Conservation (phyloP, 2,888 invertebrate species). For the Dinocampus coccinellae region DNA sequence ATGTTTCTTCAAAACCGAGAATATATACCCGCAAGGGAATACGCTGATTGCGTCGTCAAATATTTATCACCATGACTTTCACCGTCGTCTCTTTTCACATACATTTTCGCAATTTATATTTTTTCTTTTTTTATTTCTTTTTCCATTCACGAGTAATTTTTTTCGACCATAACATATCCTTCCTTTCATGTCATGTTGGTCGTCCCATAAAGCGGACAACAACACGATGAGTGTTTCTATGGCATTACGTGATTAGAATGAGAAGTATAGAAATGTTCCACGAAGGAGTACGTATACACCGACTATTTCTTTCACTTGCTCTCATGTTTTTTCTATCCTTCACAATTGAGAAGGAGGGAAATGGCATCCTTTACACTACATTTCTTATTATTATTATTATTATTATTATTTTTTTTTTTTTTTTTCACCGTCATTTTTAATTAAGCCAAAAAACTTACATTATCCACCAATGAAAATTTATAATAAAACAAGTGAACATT, state of each 20-base stretch:
- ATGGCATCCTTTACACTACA: conserved; percentile 11
- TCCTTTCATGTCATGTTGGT: conserved; percentile 26
- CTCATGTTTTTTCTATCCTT: background rate
- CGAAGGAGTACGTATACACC: conserved; percentile 32
- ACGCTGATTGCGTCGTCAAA: conserved; percentile 32
- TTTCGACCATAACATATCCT: background rate
- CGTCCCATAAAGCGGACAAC: conserved; percentile 29
- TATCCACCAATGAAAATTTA: background rate
- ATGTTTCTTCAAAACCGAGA: background rate
- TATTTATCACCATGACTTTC: conserved; percentile 30
- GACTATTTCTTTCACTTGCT: background rate
- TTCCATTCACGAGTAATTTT: conserved; percentile 6
- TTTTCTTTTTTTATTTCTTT: conserved; percentile 1
- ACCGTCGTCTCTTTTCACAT: background rate
- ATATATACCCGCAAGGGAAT: conserved; percentile 13
- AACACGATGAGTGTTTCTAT: conserved; percentile 37
- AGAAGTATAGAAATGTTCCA: conserved; percentile 38
- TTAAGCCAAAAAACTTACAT: background rate
- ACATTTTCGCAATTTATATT: background rate
- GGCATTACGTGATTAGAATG: conserved; percentile 41
- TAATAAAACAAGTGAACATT: background rate
- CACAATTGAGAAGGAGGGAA: conserved; percentile 2
- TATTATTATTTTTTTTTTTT: background rate
- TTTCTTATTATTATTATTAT: background rate
- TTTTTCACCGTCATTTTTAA: background rate